Evolutionary conservation across 2,888 invertebrate species (phyloP), one percentile per base, ranked within the genome.

Genomic region (Ecdyonurus torrentis): DNA sequence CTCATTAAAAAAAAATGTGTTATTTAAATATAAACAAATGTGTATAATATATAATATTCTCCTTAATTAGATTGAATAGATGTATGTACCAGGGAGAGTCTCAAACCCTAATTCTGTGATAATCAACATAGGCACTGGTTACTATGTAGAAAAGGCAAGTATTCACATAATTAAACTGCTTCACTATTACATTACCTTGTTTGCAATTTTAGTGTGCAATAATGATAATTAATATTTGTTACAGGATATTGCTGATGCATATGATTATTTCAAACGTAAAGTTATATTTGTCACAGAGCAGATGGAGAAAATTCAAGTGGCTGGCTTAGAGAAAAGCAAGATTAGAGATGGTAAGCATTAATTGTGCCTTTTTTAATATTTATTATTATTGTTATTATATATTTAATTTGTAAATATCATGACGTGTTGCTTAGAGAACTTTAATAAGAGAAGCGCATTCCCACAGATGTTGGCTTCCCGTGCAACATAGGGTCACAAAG

Each of bases 101-200:
- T 81, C 84, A 65, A 89, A 96, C 72, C 83, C 89, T 37, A 83
- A 91, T 62, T 87, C 87, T 74, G 93, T 96, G 62, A 80, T 97
- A 25, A 89, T 98, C 68, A 97, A 98, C 75, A 87, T 98, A 72
- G 98, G 98, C 61, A 97, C 98, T 61, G 95, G 97, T 66, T 98
- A 98, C 75, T 98, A 89, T 78, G 90, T 90, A 22, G 90, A 96
- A 75, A 94, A 94, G 83, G 91, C 91, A 74, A 72, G 70, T 69
- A 50, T 58, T 62, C 63, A 24, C 58, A 25, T 59, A 53, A 22
- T 25, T 22, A 23, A 62, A n/a, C n/a, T n/a, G n/a, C n/a, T n/a
- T n/a, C n/a, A 59, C 22, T 62, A n/a, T 59, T 59, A 52, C 3
- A n/a, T n/a, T n/a, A n/a, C n/a, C n/a, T n/a, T n/a, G n/a, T n/a